Evolutionary conservation across 2,113 vertebrate species (phyloP).

Genomic region (Pogona vitticeps): DNA sequence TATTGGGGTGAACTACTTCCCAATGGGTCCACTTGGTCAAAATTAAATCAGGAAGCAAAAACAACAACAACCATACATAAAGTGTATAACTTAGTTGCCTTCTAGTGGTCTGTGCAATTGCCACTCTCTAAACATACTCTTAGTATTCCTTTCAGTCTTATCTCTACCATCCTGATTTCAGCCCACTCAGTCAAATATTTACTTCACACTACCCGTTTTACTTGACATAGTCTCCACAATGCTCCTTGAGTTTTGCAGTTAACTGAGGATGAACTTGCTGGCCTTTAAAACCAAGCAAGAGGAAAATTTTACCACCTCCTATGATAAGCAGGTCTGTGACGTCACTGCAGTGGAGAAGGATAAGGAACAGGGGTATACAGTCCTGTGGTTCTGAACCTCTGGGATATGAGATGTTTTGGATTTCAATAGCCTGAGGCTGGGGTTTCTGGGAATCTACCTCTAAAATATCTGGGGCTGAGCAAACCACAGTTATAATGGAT

Average conservation of each 20-base stretch:
- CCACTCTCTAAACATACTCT: not conserved
- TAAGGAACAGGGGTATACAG: no score
- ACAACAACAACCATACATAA: not conserved
- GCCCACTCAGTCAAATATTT: not conserved
- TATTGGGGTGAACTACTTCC: not conserved
- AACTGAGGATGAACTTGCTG: not conserved
- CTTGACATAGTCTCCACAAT: not conserved
- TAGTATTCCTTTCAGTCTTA: not conserved
- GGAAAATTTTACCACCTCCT: not conserved
- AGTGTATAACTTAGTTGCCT: not conserved
- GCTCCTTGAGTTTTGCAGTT: not conserved
- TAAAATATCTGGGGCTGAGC: no score
- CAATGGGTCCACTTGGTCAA: not conserved
- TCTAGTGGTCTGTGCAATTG: slow-evolving; percentile 12
- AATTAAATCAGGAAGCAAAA: not conserved
- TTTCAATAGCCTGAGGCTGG: no score
- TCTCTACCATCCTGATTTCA: not conserved
- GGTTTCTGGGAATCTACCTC: no score
- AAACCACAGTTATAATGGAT: no score
- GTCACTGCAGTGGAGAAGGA: no score
- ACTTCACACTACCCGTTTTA: not conserved
- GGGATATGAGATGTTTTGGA: no score
- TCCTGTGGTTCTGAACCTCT: no score
- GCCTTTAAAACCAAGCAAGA: not conserved
- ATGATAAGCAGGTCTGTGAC: not conserved